Base-by-base conservation (phyloP, 2,888 invertebrate species). In the Chymomyza amoena region DNA sequence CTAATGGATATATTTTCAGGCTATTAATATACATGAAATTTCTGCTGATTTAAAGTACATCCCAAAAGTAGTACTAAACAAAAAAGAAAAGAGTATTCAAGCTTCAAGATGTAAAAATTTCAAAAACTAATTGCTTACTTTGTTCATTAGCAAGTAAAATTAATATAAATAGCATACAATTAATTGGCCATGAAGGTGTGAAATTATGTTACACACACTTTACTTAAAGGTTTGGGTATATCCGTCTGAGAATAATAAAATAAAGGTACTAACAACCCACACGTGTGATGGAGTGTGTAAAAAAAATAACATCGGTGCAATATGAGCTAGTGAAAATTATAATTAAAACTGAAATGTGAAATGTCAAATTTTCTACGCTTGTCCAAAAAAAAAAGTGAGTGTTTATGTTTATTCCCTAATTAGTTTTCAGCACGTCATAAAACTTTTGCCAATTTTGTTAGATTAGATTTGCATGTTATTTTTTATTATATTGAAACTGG, bases 181-280 rank as follows among this genome's bases (percentile, higher is more conserved):
- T 64, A 73, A 73, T 73, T 75, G 71, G 68, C 25, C 68, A 59
- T 64, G 32, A 69, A 75, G 67, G 75, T 75, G 75, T 25, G 56
- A 75, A 66, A n/a, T 67, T 64, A 28, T 20, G 62, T 62, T 74
- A 7, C 3, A 32, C 59, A 28, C 45, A 13, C 9, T 13, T 45
- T 6, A 45, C 4, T 45, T 45, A 45, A 45, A 45, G 39, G 39
- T 45, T 45, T 45, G 13, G 4, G 39, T 1, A 45, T 45, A 45
- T 45, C 39, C 39, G 39, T 45, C 39, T 4, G 39, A 13, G 13
- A 13, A 45, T 45, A 45, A 45, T 45, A 13, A 45, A 13, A 45
- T 45, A 13, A 13, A 45, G 39, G 39, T 45, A 45, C 39, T 45
- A 45, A 45, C 39, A 45, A 45, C 13, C 39, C 39, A 45, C 39